These are phyloP conservation scores for Channa argus DNA, from an alignment of 2,113 vertebrate species.

Conservation along the genomic window DNA sequence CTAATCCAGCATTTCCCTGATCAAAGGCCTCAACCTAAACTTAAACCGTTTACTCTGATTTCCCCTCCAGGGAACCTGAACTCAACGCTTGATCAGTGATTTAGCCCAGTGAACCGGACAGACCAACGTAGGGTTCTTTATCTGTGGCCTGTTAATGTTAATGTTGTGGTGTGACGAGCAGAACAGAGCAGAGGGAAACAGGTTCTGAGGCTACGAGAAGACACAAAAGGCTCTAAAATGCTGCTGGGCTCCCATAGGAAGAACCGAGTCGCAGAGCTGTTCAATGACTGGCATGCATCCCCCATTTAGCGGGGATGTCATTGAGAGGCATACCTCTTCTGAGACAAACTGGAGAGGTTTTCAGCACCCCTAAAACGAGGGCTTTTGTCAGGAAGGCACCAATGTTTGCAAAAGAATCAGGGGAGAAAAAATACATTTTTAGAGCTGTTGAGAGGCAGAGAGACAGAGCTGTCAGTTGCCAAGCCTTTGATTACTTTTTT, in stretches of 20 bases:
- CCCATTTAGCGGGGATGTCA: slow-evolving; percentile 61
- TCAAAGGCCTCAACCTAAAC: slow-evolving; percentile 57
- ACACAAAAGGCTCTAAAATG: slow-evolving; percentile 35
- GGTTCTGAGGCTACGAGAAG: slow-evolving; percentile 1
- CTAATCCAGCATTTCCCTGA: slow-evolving; percentile 64
- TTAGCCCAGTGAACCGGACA: slow-evolving; percentile 34
- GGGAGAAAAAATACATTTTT: neutral
- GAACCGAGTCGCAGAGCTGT: slow-evolving; percentile 35
- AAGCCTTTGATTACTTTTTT: slow-evolving; percentile 73
- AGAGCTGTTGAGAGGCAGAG: slow-evolving; percentile 17
- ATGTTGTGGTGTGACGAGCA: slow-evolving; percentile 39
- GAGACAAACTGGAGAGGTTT: slow-evolving; percentile 46
- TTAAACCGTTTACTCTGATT: slow-evolving; percentile 45
- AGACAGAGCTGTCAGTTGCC: slow-evolving; percentile 44
- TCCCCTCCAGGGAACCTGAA: slow-evolving; percentile 42
- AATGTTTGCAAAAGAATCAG: slow-evolving; percentile 50
- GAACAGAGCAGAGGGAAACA: slow-evolving; percentile 23
- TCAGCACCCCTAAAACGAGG: slow-evolving; percentile 42
- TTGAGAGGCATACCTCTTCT: slow-evolving; percentile 38
- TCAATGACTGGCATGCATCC: slow-evolving; percentile 61
- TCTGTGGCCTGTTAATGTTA: slow-evolving; percentile 54
- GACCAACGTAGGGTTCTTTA: slow-evolving; percentile 34
- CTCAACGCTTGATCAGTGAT: slow-evolving; percentile 54
- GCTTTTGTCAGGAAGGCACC: slow-evolving; percentile 36
- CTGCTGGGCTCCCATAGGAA: slow-evolving; percentile 38